These are phyloP conservation scores for Scopus umbretta DNA, from an alignment of 2,113 vertebrate species.

Conservation along the genomic window DNA sequence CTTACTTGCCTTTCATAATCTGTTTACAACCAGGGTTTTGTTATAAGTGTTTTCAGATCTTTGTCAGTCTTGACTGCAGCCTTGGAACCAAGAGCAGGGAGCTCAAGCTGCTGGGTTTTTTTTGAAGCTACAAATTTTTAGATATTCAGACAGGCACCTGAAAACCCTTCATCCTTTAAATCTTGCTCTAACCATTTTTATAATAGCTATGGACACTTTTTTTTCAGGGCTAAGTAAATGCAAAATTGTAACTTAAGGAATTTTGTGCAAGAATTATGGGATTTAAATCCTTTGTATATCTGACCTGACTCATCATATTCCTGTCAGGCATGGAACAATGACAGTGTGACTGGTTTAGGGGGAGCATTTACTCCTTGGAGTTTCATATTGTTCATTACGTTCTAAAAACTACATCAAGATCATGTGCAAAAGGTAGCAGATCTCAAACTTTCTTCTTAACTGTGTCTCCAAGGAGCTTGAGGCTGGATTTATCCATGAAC, in stretches of 20 bases:
- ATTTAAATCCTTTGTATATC: neutral
- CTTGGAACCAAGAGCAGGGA: neutral
- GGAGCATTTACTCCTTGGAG: neutral
- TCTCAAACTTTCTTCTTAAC: neutral
- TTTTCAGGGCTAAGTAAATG: neutral
- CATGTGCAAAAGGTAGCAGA: neutral
- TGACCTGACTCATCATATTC: neutral
- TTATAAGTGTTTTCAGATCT: neutral
- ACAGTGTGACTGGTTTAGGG: neutral
- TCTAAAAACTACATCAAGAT: neutral
- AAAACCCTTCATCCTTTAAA: neutral
- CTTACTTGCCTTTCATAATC: neutral
- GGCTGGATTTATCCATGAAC: neutral
- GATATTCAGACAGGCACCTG: neutral
- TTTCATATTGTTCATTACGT: neutral
- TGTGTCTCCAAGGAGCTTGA: neutral
- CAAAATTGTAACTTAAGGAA: neutral
- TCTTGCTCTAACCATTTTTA: neutral
- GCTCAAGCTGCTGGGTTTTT: neutral
- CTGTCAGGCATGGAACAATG: neutral
- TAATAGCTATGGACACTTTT: neutral
- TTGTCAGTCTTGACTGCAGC: neutral
- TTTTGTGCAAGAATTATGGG: fast-evolving
- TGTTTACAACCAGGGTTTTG: neutral
- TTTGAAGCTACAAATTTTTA: neutral